A percentile compares a stretch with the other conserved stretches of the same genome.
Conservation (phyloP, 1,140 invertebrate genomes). For the Tenebrio molitor region DNA sequence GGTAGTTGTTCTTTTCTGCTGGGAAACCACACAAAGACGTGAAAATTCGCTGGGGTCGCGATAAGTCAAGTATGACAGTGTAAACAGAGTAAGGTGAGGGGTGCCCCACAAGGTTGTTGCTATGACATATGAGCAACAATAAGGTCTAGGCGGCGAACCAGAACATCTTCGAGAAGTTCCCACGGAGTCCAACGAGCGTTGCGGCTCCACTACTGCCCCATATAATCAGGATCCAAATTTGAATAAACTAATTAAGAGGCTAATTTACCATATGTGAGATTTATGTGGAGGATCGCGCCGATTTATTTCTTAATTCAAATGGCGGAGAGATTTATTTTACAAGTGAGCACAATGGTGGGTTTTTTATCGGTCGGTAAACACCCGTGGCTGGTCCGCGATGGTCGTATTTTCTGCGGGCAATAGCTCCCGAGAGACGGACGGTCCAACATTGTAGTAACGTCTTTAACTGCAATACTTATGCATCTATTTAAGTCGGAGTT, state of each 20-base stretch:
- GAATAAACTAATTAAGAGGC: constrained; percentile 46
- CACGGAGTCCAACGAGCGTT: constrained; percentile 49
- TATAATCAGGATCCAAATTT: constrained; percentile 45
- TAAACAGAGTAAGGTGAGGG: constrained; percentile 33
- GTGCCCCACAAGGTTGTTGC: constrained; percentile 44
- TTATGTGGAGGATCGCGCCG: constrained; percentile 11
- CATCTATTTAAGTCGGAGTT: constrained; percentile 43
- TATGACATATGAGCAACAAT: constrained; percentile 49
- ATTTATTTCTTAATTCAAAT: constrained; percentile 36
- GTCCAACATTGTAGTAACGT: not conserved
- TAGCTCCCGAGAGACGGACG: constrained; percentile 13
- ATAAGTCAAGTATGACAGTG: constrained; percentile 13
- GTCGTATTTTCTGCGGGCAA: constrained; percentile 23
- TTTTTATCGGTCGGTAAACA: constrained; percentile 29
- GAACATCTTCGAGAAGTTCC: constrained; percentile 49
- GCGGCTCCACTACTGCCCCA: constrained; percentile 46
- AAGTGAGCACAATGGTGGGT: not conserved
- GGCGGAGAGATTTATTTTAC: no score
- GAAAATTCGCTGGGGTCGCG: constrained; percentile 17
- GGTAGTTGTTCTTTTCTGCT: not conserved
- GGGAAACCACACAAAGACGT: constrained; percentile 41
- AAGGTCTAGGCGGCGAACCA: constrained; percentile 48
- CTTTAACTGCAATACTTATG: constrained; percentile 15
- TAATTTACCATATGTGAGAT: constrained; percentile 22
- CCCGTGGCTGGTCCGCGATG: not conserved